Evolutionary conservation across 2,888 invertebrate species (phyloP).

Genomic region (Lamellibrachia columna): DNA sequence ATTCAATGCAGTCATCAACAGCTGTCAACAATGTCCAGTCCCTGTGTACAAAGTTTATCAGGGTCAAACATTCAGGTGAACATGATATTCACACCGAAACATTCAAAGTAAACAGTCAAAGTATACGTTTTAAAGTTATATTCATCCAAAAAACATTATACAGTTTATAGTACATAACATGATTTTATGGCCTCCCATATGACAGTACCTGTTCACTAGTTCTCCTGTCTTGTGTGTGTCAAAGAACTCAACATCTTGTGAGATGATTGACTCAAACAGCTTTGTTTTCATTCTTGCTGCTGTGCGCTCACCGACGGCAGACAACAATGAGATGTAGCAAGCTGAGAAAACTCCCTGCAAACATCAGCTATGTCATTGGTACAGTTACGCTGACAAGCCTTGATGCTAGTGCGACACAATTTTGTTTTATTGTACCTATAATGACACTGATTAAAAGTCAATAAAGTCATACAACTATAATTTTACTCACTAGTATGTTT

Average conservation of each 20-base stretch:
- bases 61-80: too few relatives aligned
- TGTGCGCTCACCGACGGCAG: slow-evolving; percentile 88
- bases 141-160: too few relatives aligned
- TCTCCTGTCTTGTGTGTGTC: slow-evolving; percentile 91
- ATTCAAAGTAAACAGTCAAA: too few relatives aligned
- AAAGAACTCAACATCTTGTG: slow-evolving; percentile 90
- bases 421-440: too few relatives aligned
- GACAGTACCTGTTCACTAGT: slow-evolving; percentile 80
- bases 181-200: not conserved
- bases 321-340: slow-evolving; percentile 85
- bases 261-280: slow-evolving; percentile 83
- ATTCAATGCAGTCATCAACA: too few relatives aligned
- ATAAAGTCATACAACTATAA: not conserved
- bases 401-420: not conserved
- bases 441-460: too few relatives aligned
- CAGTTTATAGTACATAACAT: too few relatives aligned
- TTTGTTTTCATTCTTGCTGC: slow-evolving; percentile 83
- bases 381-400: not conserved
- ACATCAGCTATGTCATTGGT: not conserved
- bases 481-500: slow-evolving; percentile 16
- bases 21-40: too few relatives aligned
- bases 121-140: too few relatives aligned
- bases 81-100: too few relatives aligned
- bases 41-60: too few relatives aligned
- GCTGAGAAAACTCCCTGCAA: slow-evolving; percentile 85